These are phyloP conservation scores for Hozukius guyotensis DNA, from an alignment of 2,797 vertebrate genomes.

Conservation along the genomic window DNA sequence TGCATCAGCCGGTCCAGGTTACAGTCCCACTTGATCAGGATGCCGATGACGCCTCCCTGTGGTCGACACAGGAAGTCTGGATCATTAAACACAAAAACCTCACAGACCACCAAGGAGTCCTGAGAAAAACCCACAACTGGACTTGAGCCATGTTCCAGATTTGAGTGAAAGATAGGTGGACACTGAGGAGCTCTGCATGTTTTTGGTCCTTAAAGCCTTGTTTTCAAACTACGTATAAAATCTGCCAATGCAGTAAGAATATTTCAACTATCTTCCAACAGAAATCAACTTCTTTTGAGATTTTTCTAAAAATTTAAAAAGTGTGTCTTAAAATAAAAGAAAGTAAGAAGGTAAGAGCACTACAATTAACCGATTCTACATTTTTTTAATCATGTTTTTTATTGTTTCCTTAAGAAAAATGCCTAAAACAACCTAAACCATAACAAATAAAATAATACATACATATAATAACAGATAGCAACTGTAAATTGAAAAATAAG, in stretches of 20 bases:
- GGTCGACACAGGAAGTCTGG: background rate
- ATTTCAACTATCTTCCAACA: background rate
- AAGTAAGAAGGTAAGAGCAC: background rate
- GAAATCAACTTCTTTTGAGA: background rate
- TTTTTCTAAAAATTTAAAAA: background rate
- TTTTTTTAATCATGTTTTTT: too few species aligned
- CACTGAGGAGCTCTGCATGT: too few species aligned
- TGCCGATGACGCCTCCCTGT: slow-evolving; percentile 90
- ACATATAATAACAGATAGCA: too few species aligned
- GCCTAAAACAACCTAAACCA: too few species aligned
- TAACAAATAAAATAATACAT: too few species aligned
- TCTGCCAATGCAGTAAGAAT: background rate
- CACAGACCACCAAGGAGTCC: background rate
- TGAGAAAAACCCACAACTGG: background rate
- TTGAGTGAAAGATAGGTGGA: too few species aligned
- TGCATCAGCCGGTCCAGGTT: slow-evolving; percentile 82
- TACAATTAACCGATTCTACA: background rate
- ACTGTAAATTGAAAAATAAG: too few species aligned
- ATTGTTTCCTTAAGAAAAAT: too few species aligned
- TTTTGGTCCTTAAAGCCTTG: background rate
- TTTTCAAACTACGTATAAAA: background rate
- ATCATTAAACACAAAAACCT: background rate
- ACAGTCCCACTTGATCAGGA: slow-evolving; percentile 92
- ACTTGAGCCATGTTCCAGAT: background rate
- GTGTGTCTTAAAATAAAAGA: background rate